Base-by-base conservation (phyloP, 2,888 invertebrate species). In the Cylloceria caligata region DNA sequence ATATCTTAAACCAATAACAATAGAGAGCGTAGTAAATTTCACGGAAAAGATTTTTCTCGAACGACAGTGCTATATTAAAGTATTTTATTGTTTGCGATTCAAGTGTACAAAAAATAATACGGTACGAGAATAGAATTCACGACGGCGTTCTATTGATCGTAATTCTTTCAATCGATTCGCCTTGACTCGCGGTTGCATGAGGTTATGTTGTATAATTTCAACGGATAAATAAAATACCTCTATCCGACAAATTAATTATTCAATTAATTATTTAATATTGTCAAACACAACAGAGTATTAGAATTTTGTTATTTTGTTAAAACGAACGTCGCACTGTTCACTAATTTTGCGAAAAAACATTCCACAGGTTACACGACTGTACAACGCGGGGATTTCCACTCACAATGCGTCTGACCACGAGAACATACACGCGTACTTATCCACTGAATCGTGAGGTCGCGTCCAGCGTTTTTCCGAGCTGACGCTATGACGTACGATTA, bases 91-190 rank as follows among this genome's bases (percentile, higher is more conserved):
- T n/a, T 1, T 7, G 34, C 57, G 30, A 16, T 30, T 11, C 11
- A 55, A 45, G 11, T 5, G 19, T 36, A 16, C 24, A 21, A 62
- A 72, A 45, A 55, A 52, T 27, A 27, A 11, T 42, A 27, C 19
- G 11, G 7, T 13, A 76, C 30, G 3, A 13, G 39, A 68, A 39
- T 62, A 55, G 65, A 27, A 65, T 45, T 36, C 24, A 36, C 49
- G 47, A 11, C 47, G 42, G 36, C 39, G 52, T 11, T 72, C 42
- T 77, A 78, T 78, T 65, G 78, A 78, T 72, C 77, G 42, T 45
- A 36, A 72, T 72, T 57, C 34, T 11, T 36, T 55, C 55, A 42
- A 78, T 72, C 42, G 65, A 77, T 64, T 77, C 36, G 11, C 62
- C 52, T 49, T 52, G 19, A 49, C n/a, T 11, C 24, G 39, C 42